Evolutionary conservation across 2,113 vertebrate species (phyloP).

Genomic region (Oreochromis aureus): DNA sequence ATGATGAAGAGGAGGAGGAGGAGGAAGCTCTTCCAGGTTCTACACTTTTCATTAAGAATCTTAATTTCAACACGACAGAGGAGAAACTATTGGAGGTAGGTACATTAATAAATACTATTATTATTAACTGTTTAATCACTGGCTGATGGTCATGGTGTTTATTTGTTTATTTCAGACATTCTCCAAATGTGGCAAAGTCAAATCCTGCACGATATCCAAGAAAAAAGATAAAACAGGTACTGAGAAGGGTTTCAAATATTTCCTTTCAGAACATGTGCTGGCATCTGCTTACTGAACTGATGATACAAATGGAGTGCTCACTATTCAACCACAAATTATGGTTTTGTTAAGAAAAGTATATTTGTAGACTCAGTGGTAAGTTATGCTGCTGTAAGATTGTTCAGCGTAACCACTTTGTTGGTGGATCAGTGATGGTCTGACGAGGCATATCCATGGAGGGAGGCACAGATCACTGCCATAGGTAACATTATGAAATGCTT

Average conservation of each 20-base stretch:
- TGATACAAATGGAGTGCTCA: not conserved
- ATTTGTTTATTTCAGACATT: conserved; percentile 75
- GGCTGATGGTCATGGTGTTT: not conserved
- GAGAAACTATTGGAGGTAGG: conserved; percentile 77
- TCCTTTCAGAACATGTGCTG: not conserved
- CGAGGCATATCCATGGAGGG: too few species aligned
- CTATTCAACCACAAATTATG: not conserved
- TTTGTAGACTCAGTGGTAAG: not conserved
- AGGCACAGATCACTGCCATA: too few species aligned
- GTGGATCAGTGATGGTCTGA: too few species aligned
- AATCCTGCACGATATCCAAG: conserved; percentile 85
- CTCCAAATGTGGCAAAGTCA: conserved; percentile 82
- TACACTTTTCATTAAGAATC: conserved; percentile 93
- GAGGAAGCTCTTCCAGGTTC: conserved; percentile 82
- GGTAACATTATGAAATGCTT: too few species aligned
- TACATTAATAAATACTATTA: not conserved
- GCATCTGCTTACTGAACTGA: not conserved
- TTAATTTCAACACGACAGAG: conserved; percentile 87
- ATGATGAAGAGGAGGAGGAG: conserved; percentile 65
- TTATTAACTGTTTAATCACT: not conserved
- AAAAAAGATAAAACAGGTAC: conserved; percentile 91
- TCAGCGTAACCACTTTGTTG: too few species aligned
- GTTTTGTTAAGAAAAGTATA: not conserved
- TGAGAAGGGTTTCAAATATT: not conserved
- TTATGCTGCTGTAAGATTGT: too few species aligned